A percentile compares a stretch with the other conserved stretches of the same genome.
Conservation (phyloP, 2,888 invertebrate species). For the Augochlorella aurata region DNA sequence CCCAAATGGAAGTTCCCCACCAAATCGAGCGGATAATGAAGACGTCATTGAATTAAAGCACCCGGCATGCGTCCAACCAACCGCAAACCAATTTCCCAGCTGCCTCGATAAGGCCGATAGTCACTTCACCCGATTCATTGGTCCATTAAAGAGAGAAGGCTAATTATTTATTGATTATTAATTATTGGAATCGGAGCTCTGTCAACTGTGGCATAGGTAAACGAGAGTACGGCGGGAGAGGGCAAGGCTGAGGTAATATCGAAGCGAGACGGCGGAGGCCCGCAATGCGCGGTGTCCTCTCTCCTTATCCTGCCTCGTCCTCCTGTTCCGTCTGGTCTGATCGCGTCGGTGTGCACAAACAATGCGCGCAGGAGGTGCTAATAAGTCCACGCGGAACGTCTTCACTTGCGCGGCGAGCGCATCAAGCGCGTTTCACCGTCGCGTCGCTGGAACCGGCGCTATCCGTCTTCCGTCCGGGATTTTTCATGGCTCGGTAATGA, state of each 20-base stretch:
- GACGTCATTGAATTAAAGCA: neutral
- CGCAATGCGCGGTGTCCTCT: constrained; percentile 38
- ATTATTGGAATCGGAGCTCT: constrained; percentile 20
- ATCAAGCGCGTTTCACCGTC: constrained; percentile 65
- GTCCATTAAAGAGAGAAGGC: constrained; percentile 50
- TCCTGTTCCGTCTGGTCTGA: neutral
- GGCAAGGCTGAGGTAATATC: constrained; percentile 36
- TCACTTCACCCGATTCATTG: constrained; percentile 49
- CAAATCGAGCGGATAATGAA: neutral
- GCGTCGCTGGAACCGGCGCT: constrained; percentile 54
- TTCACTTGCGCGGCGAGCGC: constrained; percentile 68
- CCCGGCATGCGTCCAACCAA: neutral
- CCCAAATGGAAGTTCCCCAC: neutral
- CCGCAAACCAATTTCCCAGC: neutral
- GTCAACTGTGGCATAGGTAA: constrained; percentile 7
- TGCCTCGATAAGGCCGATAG: constrained; percentile 44
- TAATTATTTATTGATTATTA: constrained; percentile 62
- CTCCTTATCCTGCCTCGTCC: neutral
- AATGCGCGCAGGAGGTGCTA: constrained; percentile 63
- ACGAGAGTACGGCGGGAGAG: neutral
- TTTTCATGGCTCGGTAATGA: constrained; percentile 63
- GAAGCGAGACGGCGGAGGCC: constrained; percentile 32
- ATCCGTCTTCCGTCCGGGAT: constrained; percentile 72
- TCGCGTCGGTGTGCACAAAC: constrained; percentile 32
- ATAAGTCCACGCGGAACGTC: constrained; percentile 74